phyloP scores from a whole-genome alignment of 2,797 vertebrate species.

The Lacerta viridis region DNA sequence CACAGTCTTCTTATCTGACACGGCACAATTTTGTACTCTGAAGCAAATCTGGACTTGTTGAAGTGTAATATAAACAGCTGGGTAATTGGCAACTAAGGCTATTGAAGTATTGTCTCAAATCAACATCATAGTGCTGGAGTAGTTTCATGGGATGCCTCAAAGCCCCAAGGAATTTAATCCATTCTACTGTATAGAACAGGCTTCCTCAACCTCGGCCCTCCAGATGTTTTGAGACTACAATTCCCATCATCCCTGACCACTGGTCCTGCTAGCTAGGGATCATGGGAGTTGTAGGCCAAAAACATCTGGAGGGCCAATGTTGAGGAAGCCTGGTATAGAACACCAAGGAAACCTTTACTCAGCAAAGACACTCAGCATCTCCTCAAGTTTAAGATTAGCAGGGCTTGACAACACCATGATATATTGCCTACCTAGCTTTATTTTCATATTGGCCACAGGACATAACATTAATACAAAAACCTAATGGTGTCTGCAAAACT shows the following conservation, averaged over 20 bases:
- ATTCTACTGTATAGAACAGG: not conserved
- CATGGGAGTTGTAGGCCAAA: too few species aligned
- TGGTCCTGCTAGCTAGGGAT: too few species aligned
- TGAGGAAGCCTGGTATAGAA: not conserved
- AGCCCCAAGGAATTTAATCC: not conserved
- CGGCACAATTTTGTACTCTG: not conserved
- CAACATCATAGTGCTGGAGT: not conserved
- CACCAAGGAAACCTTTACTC: not conserved
- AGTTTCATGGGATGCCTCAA: not conserved
- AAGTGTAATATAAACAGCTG: not conserved
- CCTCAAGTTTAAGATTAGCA: not conserved
- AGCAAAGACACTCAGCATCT: slow-evolving; percentile 9
- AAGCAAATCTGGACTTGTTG: not conserved
- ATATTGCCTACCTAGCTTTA: slow-evolving; percentile 16
- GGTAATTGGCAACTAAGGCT: not conserved
- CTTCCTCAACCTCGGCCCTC: too few species aligned
- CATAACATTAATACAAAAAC: not conserved
- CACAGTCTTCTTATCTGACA: too few species aligned
- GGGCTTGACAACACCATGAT: not conserved
- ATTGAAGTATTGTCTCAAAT: not conserved
- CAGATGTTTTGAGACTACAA: too few species aligned
- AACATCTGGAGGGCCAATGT: too few species aligned
- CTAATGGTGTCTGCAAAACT: not conserved
- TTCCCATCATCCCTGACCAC: too few species aligned
- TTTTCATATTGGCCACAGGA: slow-evolving; percentile 9